These are phyloP conservation scores for Apamea monoglypha DNA, from an alignment of 2,888 invertebrate species.

Conservation along the genomic window DNA sequence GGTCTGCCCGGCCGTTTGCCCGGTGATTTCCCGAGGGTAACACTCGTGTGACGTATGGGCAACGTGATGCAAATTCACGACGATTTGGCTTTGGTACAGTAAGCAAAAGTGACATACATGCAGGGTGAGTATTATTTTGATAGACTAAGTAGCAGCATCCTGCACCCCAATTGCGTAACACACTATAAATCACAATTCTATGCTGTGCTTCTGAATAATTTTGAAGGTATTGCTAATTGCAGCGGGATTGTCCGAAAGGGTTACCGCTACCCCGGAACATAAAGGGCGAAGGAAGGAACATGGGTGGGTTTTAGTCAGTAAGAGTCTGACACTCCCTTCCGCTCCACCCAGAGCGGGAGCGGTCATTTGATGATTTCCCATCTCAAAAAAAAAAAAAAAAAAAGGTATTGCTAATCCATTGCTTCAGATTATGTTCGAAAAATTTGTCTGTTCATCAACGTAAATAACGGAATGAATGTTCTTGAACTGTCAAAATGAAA, in stretches of 20 bases:
- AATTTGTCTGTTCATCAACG: background rate
- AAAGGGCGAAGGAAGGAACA: too few relatives aligned
- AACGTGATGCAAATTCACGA: constrained; percentile 56
- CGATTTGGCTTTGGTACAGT: constrained; percentile 26
- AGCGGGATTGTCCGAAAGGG: too few relatives aligned
- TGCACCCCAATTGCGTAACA: background rate
- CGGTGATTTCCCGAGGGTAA: constrained; percentile 60
- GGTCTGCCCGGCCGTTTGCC: constrained; percentile 29
- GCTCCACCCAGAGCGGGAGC: too few relatives aligned
- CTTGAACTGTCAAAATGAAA: background rate
- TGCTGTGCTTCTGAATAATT: background rate
- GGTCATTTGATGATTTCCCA: too few relatives aligned
- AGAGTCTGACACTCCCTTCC: too few relatives aligned
- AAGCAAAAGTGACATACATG: background rate
- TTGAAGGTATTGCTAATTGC: background rate
- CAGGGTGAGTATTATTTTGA: background rate
- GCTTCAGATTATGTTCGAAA: background rate
- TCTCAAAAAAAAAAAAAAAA: too few relatives aligned
- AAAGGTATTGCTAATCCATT: too few relatives aligned
- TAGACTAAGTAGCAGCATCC: background rate
- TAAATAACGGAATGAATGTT: background rate
- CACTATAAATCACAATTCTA: background rate
- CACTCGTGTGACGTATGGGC: constrained; percentile 41
- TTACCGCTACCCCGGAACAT: too few relatives aligned
- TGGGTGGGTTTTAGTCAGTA: too few relatives aligned